A percentile compares a stretch with the other conserved stretches of the same genome.
Evolutionary conservation across 2,797 vertebrate genomes (phyloP).

Genomic region (Otolemur crassicaudatus): DNA sequence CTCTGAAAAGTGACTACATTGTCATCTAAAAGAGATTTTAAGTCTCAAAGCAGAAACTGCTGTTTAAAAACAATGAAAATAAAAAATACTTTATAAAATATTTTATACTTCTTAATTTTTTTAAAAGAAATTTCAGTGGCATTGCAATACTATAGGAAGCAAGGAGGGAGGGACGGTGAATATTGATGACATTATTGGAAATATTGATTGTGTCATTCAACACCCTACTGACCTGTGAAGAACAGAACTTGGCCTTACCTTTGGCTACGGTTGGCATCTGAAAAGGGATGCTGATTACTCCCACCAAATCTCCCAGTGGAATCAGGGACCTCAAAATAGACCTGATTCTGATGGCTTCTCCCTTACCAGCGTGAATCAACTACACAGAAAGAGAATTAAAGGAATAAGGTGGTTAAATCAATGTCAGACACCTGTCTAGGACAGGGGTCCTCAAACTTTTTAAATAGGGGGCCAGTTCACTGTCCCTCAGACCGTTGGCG

Average conservation of each 20-base stretch:
- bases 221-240: neutral
- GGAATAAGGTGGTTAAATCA: neutral
- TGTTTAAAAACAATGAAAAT: neutral
- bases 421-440: neutral
- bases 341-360: conserved; percentile 96
- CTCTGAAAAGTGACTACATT: neutral
- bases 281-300: conserved; percentile 97
- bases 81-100: neutral
- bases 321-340: conserved; percentile 97
- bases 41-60: neutral
- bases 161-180: neutral
- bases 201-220: neutral
- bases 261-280: conserved; percentile 96
- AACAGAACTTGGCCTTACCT: conserved; percentile 86
- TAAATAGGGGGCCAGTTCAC: too few species aligned
- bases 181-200: neutral
- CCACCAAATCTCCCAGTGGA: conserved; percentile 96
- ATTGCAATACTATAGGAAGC: fast-evolving
- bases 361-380: conserved; percentile 97
- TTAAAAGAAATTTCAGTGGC: neutral
- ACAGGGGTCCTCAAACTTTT: too few species aligned
- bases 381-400: conserved; percentile 79
- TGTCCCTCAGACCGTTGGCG: too few species aligned
- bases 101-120: neutral
- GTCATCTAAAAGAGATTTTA: neutral